A percentile compares a stretch with the other conserved stretches of the same genome.
These are phyloP conservation scores for Hestina assimilis DNA, from an alignment of 1,140 invertebrate species.

Conservation along the genomic window DNA sequence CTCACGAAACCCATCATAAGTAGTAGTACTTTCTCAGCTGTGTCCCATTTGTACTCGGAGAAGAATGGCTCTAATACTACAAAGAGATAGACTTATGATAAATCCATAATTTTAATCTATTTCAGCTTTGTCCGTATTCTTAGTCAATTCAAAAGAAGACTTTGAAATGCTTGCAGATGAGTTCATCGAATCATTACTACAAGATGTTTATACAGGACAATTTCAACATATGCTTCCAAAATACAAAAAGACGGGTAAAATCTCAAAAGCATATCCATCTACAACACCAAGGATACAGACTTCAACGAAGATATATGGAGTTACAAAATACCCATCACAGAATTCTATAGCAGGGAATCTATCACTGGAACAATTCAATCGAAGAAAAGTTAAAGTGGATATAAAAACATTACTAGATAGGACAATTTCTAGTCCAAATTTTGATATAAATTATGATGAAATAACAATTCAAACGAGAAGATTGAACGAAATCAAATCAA, in stretches of 20 bases:
- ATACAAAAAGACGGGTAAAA: neutral
- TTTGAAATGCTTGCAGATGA: conserved; percentile 31
- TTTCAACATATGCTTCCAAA: conserved; percentile 1
- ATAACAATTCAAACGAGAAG: conserved; percentile 27
- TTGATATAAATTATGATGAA: conserved; percentile 25
- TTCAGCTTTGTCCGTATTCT: neutral
- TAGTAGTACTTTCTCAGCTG: no score
- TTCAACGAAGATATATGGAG: neutral
- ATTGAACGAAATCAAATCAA: conserved; percentile 27
- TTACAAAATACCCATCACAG: neutral
- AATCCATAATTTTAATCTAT: neutral
- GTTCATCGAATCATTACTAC: conserved; percentile 21
- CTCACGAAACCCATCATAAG: no score
- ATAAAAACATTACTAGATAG: conserved; percentile 24
- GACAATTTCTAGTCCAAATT: conserved; percentile 18
- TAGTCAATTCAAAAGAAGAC: conserved; percentile 6
- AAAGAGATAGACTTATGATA: no score
- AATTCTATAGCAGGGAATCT: conserved; percentile 1
- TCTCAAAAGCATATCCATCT: neutral
- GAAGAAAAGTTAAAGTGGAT: conserved; percentile 17
- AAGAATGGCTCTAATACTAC: no score
- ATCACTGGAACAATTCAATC: conserved; percentile 20
- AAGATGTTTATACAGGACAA: conserved; percentile 17
- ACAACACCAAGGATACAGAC: no score
- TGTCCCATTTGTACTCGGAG: no score